These are phyloP conservation scores for Neofelis nebulosa DNA, from an alignment of 2,113 vertebrate genomes.

Conservation along the genomic window DNA sequence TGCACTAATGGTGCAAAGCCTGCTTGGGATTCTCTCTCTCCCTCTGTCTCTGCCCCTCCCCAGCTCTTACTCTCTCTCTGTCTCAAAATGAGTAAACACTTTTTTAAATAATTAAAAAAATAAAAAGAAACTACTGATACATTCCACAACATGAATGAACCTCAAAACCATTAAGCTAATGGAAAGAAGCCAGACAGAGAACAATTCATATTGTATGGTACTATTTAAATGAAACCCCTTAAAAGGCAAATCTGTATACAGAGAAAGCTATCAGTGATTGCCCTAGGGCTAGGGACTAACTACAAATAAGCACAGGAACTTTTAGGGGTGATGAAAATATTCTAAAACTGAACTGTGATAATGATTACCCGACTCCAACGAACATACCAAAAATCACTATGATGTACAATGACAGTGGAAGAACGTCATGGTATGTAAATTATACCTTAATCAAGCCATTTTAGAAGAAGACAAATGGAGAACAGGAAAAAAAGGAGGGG, in stretches of 20 bases:
- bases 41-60: no score
- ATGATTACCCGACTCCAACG: not conserved
- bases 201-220: not conserved
- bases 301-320: not conserved
- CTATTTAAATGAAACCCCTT: not conserved
- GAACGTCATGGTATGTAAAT: not conserved
- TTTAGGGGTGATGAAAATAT: not conserved
- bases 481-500: not conserved
- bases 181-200: constrained; percentile 1
- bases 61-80: no score
- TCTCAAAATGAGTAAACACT: no score
- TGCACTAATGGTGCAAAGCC: no score
- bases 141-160: not conserved
- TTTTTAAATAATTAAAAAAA: no score
- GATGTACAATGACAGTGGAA: not conserved
- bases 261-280: not conserved
- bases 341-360: not conserved
- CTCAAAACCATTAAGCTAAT: not conserved
- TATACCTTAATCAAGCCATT: not conserved
- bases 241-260: not conserved
- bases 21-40: no score
- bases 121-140: not conserved
- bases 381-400: not conserved
- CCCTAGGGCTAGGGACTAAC: not conserved
- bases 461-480: not conserved